These are phyloP conservation scores for Elachura formosa DNA, from an alignment of 2,113 vertebrate genomes.

Conservation along the genomic window DNA sequence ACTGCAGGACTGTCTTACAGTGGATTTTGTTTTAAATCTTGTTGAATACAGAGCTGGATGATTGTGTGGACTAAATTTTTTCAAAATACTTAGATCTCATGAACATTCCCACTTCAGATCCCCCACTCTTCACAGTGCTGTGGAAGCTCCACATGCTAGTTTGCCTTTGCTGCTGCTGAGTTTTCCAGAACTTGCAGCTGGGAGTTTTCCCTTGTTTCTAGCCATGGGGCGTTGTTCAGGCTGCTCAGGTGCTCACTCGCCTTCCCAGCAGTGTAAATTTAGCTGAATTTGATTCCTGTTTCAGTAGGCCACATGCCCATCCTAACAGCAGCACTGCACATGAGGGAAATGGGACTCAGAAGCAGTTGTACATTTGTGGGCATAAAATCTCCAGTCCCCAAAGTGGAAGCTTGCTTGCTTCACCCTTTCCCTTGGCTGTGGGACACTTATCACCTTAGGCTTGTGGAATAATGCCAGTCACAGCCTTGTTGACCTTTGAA, in stretches of 20 bases:
- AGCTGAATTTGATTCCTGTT: neutral
- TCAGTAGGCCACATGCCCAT: neutral
- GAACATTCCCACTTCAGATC: neutral
- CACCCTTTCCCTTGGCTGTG: neutral
- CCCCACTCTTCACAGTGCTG: neutral
- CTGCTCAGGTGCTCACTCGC: neutral
- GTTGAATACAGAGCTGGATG: neutral
- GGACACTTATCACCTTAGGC: neutral
- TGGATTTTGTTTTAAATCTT: neutral
- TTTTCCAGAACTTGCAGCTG: neutral
- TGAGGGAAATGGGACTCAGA: neutral
- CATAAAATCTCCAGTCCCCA: too few species aligned
- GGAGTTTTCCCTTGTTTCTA: neutral
- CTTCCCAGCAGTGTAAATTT: neutral
- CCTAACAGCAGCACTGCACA: neutral
- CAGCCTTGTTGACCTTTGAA: neutral
- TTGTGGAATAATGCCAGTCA: neutral
- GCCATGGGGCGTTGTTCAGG: neutral
- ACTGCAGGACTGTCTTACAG: accelerated
- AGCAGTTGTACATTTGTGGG: too few species aligned
- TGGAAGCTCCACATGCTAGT: neutral
- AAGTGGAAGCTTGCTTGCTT: neutral
- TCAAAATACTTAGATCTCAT: neutral
- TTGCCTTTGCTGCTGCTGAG: neutral
- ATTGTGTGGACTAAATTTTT: neutral